Evolutionary conservation across 2,797 vertebrate genomes (phyloP).

Genomic region (Clarias fuscus): DNA sequence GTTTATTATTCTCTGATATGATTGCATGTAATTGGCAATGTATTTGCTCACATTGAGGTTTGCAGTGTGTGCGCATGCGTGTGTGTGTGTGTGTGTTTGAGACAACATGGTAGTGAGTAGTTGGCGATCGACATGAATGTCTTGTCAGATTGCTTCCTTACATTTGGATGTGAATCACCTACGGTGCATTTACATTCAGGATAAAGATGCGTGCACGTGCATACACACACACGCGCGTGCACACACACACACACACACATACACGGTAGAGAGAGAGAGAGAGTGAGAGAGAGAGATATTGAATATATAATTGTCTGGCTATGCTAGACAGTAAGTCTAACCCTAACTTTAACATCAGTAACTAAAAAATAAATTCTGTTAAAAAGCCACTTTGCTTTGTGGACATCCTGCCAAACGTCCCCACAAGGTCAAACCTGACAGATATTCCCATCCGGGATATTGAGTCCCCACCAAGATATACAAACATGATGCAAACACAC

Average conservation of each 20-base stretch:
- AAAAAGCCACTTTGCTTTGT: neutral
- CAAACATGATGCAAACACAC: neutral
- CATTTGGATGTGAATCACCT: slow-evolving; percentile 16
- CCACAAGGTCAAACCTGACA: neutral
- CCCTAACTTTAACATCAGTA: neutral
- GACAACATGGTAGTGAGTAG: neutral
- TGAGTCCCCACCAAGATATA: neutral
- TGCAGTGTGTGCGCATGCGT: neutral
- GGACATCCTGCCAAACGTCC: neutral
- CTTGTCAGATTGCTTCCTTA: slow-evolving; percentile 1
- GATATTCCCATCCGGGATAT: neutral
- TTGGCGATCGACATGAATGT: neutral
- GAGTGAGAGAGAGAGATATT: neutral
- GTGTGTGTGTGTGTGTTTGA: neutral
- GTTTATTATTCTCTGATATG: slow-evolving; percentile 24
- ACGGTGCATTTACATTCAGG: neutral
- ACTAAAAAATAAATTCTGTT: neutral
- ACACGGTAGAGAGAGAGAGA: neutral
- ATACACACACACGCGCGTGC: neutral
- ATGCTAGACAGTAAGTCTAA: neutral
- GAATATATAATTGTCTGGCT: neutral
- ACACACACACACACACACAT: neutral
- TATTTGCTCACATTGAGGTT: neutral
- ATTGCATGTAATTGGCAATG: slow-evolving; percentile 11
- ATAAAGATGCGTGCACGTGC: neutral